Evolutionary conservation across 2,797 vertebrate genomes (phyloP), one percentile per base, ranked within the genome.

Genomic region (Aplochiton taeniatus): DNA sequence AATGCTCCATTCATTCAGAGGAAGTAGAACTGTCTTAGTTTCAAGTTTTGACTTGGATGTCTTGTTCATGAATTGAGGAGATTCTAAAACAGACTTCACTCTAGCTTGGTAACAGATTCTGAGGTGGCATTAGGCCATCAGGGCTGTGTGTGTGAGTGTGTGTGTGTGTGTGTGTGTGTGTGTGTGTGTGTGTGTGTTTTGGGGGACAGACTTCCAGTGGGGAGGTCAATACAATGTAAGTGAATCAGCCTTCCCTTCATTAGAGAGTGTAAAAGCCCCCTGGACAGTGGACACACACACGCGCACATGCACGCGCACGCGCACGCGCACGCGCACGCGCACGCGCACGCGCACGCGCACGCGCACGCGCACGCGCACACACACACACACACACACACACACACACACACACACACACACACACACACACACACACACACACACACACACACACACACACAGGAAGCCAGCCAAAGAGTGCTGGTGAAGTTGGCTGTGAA

Each of bases 191-290:
- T 18, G 42, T 58, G 43, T 46, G 58, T 45, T 50, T 50, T 50
- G 16, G 13, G 48, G 11, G 17, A 48, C 59, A 19, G 11, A 68
- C 1, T 56, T 50, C 66, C 61, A 73, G 18, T 58, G 49, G 65
- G 13, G 16, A 6, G 42, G 69, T 74, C 66, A 74, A 74, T 62
- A 69, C 53, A 43, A 47, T 60, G 62, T 69, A 62, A 74, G 61
- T 50, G 59, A 66, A 74, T 69, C 58, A 53, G 41, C 18, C 63
- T 65, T 31, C 61, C 59, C 62, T 74, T 69, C 63, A 74, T 74
- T 65, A 74, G 53, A 61, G 9, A 20, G 20, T 61, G 65, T 60
- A 47, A 60, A 57, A 57, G 55, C 13, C 55, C n/a, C 55, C 4
- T 16, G 16, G 12, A 50, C 12, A 50, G 1, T 50, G 48, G n/a